These are phyloP conservation scores for Pseudochromis fuscus DNA, from an alignment of 2,797 vertebrate genomes.

Conservation along the genomic window DNA sequence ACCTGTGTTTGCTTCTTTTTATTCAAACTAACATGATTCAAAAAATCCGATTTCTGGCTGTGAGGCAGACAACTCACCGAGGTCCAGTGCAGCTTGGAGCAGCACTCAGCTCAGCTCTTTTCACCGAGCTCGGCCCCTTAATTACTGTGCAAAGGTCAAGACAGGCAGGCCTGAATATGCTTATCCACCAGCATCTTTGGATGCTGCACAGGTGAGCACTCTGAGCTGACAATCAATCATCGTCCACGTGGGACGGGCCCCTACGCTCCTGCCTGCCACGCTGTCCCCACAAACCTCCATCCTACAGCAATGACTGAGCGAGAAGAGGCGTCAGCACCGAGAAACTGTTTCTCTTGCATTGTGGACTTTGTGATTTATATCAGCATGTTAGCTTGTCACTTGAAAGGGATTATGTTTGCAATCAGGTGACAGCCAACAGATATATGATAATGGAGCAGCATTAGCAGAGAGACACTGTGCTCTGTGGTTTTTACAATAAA, in stretches of 20 bases:
- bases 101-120: slow-evolving; percentile 59
- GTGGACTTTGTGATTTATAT: slow-evolving; percentile 48
- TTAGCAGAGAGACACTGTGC: slow-evolving; percentile 18
- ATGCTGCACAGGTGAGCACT: slow-evolving; percentile 55
- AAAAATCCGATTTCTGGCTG: slow-evolving; percentile 15
- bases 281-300: slow-evolving; percentile 25
- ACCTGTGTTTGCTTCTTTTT: background rate
- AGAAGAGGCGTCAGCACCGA: slow-evolving; percentile 15
- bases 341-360: slow-evolving; percentile 37
- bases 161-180: slow-evolving; percentile 50
- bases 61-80: slow-evolving; percentile 10
- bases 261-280: slow-evolving; percentile 14
- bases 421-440: slow-evolving; percentile 38
- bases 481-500: slow-evolving; percentile 28
- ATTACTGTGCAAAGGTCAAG: slow-evolving; percentile 68
- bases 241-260: slow-evolving; percentile 41
- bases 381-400: slow-evolving; percentile 43
- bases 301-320: slow-evolving; percentile 18
- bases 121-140: slow-evolving; percentile 38
- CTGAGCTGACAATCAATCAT: slow-evolving; percentile 66
- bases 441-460: slow-evolving; percentile 44
- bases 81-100: slow-evolving; percentile 23
- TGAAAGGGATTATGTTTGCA: slow-evolving; percentile 48
- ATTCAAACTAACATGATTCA: slow-evolving; percentile 5
- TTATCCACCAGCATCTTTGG: slow-evolving; percentile 52